Conservation (phyloP, 2,113 vertebrate genomes). For the Paracanthobrama guichenoti region DNA sequence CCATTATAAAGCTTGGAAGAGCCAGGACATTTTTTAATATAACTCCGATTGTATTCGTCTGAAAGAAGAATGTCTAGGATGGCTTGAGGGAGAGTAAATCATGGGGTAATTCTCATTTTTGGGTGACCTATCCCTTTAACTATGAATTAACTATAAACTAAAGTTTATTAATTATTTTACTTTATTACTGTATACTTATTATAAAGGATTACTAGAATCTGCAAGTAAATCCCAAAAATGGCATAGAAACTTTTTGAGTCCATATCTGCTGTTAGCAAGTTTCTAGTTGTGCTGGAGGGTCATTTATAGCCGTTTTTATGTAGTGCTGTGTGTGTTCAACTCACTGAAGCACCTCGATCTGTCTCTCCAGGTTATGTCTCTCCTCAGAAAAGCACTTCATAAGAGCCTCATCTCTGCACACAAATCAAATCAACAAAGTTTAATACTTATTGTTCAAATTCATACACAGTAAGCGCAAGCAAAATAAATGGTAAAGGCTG, state of each 20-base stretch:
- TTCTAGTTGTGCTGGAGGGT: background rate
- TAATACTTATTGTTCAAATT: background rate
- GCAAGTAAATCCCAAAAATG: no score
- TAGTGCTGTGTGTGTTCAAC: conserved; percentile 58
- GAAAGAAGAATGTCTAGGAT: no score
- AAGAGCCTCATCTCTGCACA: conserved; percentile 86
- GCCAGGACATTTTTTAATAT: no score
- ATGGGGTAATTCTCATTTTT: no score
- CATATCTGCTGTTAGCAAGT: background rate
- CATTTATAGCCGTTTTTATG: background rate
- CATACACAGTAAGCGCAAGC: background rate
- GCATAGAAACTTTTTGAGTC: background rate
- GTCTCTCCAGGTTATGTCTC: conserved; percentile 86
- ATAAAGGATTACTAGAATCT: no score
- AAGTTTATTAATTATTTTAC: no score
- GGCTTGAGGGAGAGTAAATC: no score
- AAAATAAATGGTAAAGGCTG: background rate
- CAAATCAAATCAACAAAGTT: background rate
- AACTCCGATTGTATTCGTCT: no score
- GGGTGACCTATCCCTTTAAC: no score
- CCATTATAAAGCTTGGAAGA: no score
- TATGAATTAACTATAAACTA: no score
- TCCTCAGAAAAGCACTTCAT: conserved; percentile 89
- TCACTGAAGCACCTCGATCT: conserved; percentile 96
- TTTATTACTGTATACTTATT: no score